Conservation (phyloP, 2,113 vertebrate species). For the Meleagris gallopavo region DNA sequence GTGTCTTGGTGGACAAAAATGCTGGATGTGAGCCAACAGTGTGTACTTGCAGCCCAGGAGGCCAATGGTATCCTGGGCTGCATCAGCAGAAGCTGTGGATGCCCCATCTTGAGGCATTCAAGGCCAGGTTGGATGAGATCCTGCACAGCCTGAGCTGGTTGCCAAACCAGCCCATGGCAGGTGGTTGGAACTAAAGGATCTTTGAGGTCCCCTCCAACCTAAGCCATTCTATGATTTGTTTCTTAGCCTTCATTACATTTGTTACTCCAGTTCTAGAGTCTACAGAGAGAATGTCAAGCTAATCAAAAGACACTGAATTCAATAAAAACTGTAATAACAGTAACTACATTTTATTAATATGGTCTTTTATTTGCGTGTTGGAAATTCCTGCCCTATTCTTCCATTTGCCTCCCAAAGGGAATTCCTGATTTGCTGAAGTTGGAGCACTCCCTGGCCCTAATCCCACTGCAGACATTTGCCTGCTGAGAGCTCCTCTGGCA, state of each 20-base stretch:
- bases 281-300: neutral
- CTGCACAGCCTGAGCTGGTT: too few relatives aligned
- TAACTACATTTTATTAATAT: neutral
- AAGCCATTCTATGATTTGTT: too few relatives aligned
- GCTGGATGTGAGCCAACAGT: too few relatives aligned
- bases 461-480: fast-evolving
- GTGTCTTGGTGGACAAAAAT: too few relatives aligned
- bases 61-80: too few relatives aligned
- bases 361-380: neutral
- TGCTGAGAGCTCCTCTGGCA: neutral
- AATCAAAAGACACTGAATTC: neutral
- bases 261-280: neutral
- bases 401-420: neutral
- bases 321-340: neutral
- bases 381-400: neutral
- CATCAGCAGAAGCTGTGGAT: too few relatives aligned
- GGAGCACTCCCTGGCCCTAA: neutral
- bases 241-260: neutral
- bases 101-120: too few relatives aligned
- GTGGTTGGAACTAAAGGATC: too few relatives aligned
- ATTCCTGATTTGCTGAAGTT: neutral
- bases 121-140: too few relatives aligned
- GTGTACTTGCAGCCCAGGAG: too few relatives aligned
- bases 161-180: too few relatives aligned
- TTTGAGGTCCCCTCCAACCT: too few relatives aligned